Evolutionary conservation across 2,797 vertebrate species (phyloP).

Genomic region (Paratrypauchen microcephalus): DNA sequence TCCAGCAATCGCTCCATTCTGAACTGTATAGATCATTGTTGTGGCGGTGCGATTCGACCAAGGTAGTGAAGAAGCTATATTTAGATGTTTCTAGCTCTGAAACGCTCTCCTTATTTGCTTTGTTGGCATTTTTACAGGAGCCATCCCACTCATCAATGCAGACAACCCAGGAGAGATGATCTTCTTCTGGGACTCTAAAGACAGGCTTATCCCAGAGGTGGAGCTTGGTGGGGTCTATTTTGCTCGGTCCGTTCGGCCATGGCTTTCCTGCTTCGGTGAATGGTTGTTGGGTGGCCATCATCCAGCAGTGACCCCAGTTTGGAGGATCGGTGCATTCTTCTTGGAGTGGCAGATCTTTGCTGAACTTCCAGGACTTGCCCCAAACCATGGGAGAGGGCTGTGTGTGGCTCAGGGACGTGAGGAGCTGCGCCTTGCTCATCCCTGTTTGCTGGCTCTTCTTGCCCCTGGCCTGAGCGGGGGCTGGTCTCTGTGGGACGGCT

Average conservation of each 20-base stretch:
- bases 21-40: conserved; percentile 38
- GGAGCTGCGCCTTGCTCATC: conserved; percentile 33
- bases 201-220: conserved; percentile 47
- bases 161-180: conserved; percentile 27
- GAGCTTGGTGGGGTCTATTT: conserved; percentile 17
- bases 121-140: conserved; percentile 58
- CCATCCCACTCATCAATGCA: conserved; percentile 49
- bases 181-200: conserved; percentile 23
- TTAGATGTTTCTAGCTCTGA: neutral
- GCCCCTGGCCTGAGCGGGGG: conserved; percentile 20
- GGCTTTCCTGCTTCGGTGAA: conserved; percentile 39
- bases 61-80: conserved; percentile 17
- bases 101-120: conserved; percentile 12
- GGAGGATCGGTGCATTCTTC: conserved; percentile 19
- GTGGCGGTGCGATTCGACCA: conserved; percentile 42
- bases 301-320: conserved; percentile 67
- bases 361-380: conserved; percentile 68
- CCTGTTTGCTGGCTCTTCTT: conserved; percentile 28
- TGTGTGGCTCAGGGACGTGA: conserved; percentile 42
- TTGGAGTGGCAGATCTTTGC: conserved; percentile 42
- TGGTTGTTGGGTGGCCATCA: conserved; percentile 60
- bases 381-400: conserved; percentile 58
- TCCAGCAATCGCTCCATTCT: conserved; percentile 67
- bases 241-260: conserved; percentile 47
- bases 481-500: conserved; percentile 8